These are phyloP conservation scores for Cosmia trapezina DNA, from an alignment of 2,888 invertebrate species.

Conservation along the genomic window DNA sequence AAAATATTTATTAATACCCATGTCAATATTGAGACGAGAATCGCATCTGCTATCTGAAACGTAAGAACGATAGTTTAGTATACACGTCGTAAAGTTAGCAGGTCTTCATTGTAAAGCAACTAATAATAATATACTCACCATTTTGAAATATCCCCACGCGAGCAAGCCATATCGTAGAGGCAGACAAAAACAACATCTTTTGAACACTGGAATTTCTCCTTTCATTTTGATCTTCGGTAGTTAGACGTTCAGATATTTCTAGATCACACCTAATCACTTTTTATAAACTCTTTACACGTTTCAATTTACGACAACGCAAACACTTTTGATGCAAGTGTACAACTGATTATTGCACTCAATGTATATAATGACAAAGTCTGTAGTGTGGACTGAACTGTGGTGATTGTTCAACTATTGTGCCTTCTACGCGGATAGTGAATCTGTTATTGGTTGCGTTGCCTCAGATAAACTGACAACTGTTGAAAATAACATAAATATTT, in stretches of 20 bases:
- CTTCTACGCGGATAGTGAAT: constrained; percentile 5
- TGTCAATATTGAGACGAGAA: neutral
- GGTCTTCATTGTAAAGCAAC: neutral
- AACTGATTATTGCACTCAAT: too few relatives aligned
- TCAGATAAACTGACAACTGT: constrained; percentile 22
- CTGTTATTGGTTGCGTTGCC: constrained; percentile 7
- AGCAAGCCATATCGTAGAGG: constrained; percentile 76
- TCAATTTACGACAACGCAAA: neutral
- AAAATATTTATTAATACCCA: accelerated
- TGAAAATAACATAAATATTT: neutral
- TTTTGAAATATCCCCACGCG: constrained; percentile 70
- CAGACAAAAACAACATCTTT: constrained; percentile 74
- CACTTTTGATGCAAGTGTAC: too few relatives aligned
- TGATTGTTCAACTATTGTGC: too few relatives aligned
- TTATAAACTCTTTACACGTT: neutral
- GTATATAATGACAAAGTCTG: neutral
- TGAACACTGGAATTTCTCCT: constrained; percentile 68
- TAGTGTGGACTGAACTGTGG: too few relatives aligned
- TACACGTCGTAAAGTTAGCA: neutral
- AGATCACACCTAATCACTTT: neutral
- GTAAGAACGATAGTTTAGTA: neutral
- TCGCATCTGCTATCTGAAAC: constrained; percentile 21
- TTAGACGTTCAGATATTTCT: neutral
- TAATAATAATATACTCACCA: constrained; percentile 64
- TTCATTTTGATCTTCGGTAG: constrained; percentile 16